These are phyloP conservation scores for Erinaceus europaeus DNA, from an alignment of 2,113 vertebrate species.

Conservation along the genomic window DNA sequence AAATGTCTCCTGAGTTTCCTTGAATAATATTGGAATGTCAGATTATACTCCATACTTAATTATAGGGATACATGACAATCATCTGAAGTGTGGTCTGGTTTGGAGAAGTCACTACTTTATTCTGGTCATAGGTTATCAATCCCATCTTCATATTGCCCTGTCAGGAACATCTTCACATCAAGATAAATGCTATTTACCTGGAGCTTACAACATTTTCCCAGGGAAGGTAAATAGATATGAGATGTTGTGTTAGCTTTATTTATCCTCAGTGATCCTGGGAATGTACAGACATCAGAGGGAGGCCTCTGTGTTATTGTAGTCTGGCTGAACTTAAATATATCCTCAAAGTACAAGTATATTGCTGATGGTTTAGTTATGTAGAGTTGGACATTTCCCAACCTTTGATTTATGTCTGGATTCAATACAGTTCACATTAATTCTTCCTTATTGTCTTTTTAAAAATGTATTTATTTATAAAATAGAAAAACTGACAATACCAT, in stretches of 20 bases:
- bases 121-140: not conserved
- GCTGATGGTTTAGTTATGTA: not conserved
- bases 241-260: not conserved
- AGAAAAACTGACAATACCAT: too few species aligned
- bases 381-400: not conserved
- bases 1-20: conserved; percentile 25
- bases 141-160: not conserved
- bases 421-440: not conserved
- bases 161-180: not conserved
- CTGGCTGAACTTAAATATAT: not conserved
- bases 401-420: not conserved
- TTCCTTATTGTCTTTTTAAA: not conserved
- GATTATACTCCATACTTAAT: not conserved
- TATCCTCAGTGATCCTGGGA: not conserved
- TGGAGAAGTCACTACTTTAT: not conserved
- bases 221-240: not conserved
- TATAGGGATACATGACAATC: not conserved
- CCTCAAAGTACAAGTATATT: not conserved
- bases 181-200: not conserved
- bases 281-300: not conserved
- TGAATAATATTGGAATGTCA: not conserved
- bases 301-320: not conserved
- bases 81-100: not conserved
- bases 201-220: not conserved
- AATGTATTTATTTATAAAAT: too few species aligned